phyloP scores from a whole-genome alignment of 2,797 vertebrate species.

The Sebastes steindachneri region DNA sequence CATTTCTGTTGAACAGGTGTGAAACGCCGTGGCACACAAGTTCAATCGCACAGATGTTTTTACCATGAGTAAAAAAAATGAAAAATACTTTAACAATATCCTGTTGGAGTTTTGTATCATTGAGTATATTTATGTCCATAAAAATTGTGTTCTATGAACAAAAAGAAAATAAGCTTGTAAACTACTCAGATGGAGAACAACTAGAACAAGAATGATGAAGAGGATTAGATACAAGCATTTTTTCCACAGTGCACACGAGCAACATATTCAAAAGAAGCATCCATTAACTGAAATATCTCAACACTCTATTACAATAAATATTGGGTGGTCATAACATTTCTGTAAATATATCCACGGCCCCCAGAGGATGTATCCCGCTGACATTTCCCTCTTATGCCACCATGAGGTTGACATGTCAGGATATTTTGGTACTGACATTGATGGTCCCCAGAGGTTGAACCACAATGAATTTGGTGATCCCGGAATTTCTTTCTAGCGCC shows the following conservation, averaged over 20 bases:
- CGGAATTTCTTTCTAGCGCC: too few relatives aligned
- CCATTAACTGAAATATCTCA: background rate
- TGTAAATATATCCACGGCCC: background rate
- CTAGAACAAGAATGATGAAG: background rate
- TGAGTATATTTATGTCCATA: background rate
- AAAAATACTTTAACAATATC: background rate
- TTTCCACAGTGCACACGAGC: too few relatives aligned
- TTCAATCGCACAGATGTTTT: background rate
- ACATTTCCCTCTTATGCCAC: background rate
- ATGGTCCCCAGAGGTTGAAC: background rate
- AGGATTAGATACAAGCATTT: too few relatives aligned
- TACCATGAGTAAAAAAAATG: background rate
- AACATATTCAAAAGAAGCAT: too few relatives aligned
- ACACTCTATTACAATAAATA: background rate
- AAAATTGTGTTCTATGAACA: background rate
- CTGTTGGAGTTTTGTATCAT: background rate
- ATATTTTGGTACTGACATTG: background rate
- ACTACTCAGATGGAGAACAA: background rate
- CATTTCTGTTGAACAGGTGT: background rate
- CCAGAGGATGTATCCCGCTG: background rate
- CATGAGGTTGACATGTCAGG: background rate
- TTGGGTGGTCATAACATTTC: background rate
- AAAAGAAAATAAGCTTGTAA: background rate
- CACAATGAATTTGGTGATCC: too few relatives aligned
- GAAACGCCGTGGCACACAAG: background rate